phyloP scores from a whole-genome alignment of 1,140 invertebrate genomes.

The Phocides pigmalion region DNA sequence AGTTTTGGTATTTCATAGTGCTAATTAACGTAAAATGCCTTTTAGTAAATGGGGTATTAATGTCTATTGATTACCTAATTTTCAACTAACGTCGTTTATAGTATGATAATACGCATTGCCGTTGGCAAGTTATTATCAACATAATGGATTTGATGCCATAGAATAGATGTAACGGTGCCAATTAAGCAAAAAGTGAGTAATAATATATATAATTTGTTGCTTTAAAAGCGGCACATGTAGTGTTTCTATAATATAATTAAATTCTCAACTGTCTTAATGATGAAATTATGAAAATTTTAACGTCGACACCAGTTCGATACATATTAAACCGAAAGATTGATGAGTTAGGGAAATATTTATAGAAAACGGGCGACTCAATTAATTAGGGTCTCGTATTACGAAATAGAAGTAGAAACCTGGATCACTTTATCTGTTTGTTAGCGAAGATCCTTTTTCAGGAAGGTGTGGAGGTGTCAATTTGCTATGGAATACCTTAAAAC shows the following conservation, averaged over 20 bases:
- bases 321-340: conserved; percentile 15
- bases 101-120: conserved; percentile 21
- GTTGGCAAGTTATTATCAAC: conserved; percentile 17
- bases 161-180: conserved; percentile 19
- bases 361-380: conserved; percentile 1
- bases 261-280: conserved; percentile 25
- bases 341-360: conserved; percentile 1
- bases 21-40: conserved; percentile 19
- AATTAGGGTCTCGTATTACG: no score
- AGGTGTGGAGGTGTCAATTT: no score
- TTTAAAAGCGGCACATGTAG: background rate
- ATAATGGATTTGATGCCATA: conserved; percentile 15
- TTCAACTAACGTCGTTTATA: conserved; percentile 13
- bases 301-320: conserved; percentile 15
- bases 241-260: conserved; percentile 21
- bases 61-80: conserved; percentile 22
- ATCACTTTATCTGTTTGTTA: no score
- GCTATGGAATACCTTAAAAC: no score
- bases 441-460: no score
- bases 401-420: no score
- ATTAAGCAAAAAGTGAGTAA: conserved; percentile 13
- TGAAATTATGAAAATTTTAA: conserved; percentile 31
- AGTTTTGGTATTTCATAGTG: conserved; percentile 11
- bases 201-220: conserved; percentile 30
- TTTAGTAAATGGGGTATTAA: conserved; percentile 29